Base-by-base conservation (phyloP, 2,113 vertebrate genomes). In the Corapipo altera region DNA sequence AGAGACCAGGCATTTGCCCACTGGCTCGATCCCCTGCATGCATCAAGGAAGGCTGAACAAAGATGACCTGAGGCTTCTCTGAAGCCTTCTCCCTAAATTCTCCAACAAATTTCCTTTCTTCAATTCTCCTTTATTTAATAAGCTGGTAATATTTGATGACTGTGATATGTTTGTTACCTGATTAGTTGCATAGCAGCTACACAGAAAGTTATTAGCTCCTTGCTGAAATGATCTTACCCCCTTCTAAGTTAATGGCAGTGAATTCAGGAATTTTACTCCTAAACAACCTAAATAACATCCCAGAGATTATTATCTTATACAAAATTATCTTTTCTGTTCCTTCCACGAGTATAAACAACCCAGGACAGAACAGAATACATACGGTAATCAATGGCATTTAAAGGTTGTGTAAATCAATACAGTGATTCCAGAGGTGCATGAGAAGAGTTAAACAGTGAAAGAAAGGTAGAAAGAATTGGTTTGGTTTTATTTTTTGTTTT, bases 401-500 rank as follows among this genome's bases (percentile, higher is more conserved):
- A 89, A 86, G 22, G 23, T 28, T 85, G 37, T 44, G 35, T 12
- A 79, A 87, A 82, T 96, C 44, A 75, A 55, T 91, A 37, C 24
- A 72, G 46, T 28, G 21, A 35, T 89, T 95, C 88, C 57, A 86
- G 33, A 52, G 30, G 73, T 48, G 74, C 22, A 74, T 12, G 28
- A 59, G 43, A 96, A 91, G 71, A 95, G 94, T 93, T 95, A 89
- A 86, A 43, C 11, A 65, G 41, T 15, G 35, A 62, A 85, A 65
- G 33, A 39, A 67, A 59, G 39, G 46, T 49, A 43, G 41, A 62
- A 79, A 65, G 17, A 59, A 52, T 37, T 88, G 71, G 21, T 52
- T 95, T 95, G 87, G 78, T 82, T 89, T 77, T 86, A 57, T 58
- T 54, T 41, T 85, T 92, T 82, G 64, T 75, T 93, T 96, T 94